phyloP scores from a whole-genome alignment of 2,113 vertebrate species.

The Peromyscus californicus region DNA sequence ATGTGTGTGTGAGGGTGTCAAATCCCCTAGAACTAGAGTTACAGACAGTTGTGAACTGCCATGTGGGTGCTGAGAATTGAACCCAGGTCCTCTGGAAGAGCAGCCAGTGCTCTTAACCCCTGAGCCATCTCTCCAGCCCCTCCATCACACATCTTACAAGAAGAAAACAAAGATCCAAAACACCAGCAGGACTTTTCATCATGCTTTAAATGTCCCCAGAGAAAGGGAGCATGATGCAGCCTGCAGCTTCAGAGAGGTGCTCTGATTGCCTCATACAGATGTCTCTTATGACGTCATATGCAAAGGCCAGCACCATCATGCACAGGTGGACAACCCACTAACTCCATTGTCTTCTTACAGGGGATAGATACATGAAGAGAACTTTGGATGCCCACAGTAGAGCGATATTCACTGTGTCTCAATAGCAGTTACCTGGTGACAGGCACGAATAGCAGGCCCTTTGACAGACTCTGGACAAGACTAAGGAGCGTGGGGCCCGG shows the following conservation, averaged over 20 bases:
- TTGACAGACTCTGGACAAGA: neutral
- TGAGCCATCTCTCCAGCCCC: neutral
- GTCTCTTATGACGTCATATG: neutral
- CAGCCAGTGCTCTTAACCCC: neutral
- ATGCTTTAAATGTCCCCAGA: neutral
- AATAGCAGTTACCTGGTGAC: neutral
- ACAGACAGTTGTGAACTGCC: neutral
- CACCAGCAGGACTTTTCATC: neutral
- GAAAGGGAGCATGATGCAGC: neutral
- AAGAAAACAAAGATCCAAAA: neutral
- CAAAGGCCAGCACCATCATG: neutral
- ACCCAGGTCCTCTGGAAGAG: neutral
- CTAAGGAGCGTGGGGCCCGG: slow-evolving; percentile 43
- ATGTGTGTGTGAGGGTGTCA: neutral
- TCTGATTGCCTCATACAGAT: neutral
- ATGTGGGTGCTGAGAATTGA: neutral
- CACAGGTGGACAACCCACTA: neutral
- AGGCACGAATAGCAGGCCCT: neutral
- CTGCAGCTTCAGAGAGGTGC: neutral
- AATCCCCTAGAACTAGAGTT: neutral
- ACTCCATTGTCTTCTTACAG: neutral
- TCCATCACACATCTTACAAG: neutral
- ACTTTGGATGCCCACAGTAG: neutral
- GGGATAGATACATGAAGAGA: neutral
- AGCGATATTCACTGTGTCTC: neutral